phyloP scores from a whole-genome alignment of 2,888 invertebrate species.

The Callimorpha dominula region DNA sequence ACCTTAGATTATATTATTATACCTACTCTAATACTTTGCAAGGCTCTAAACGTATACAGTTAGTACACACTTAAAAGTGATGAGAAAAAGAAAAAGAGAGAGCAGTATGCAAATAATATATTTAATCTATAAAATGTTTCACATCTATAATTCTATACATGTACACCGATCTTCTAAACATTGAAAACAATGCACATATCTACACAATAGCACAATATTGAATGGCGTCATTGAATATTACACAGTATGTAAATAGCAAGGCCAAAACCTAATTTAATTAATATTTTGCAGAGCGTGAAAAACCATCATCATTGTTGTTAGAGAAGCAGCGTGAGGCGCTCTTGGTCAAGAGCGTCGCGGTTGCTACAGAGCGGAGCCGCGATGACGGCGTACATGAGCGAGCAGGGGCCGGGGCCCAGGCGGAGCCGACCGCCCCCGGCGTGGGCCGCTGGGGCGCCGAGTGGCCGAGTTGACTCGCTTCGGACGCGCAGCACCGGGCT shows the following conservation, averaged over 20 bases:
- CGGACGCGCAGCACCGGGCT: conserved; percentile 70
- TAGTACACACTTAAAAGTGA: not conserved
- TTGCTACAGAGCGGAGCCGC: conserved; percentile 63
- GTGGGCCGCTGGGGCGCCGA: conserved; percentile 97
- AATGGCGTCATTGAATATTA: not conserved
- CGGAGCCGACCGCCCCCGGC: conserved; percentile 89
- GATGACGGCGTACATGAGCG: conserved; percentile 67
- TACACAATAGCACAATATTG: not conserved
- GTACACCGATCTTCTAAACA: not conserved
- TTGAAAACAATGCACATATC: not conserved
- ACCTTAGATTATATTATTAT: too few species aligned
- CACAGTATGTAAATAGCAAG: not conserved
- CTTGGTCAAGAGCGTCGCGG: conserved; percentile 84
- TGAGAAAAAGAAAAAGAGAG: not conserved
- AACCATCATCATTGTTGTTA: conserved; percentile 88
- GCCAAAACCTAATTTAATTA: not conserved
- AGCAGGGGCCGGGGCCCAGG: conserved; percentile 76
- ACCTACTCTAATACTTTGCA: too few species aligned
- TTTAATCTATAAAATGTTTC: not conserved
- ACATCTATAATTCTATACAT: conserved; percentile 1
- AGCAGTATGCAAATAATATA: not conserved
- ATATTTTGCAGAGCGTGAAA: conserved; percentile 90
- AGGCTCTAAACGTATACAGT: not conserved
- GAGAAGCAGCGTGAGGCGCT: conserved; percentile 89
- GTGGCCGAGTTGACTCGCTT: conserved; percentile 99